Conservation (phyloP, 2,797 vertebrate species). For the Micromesistius poutassou region DNA sequence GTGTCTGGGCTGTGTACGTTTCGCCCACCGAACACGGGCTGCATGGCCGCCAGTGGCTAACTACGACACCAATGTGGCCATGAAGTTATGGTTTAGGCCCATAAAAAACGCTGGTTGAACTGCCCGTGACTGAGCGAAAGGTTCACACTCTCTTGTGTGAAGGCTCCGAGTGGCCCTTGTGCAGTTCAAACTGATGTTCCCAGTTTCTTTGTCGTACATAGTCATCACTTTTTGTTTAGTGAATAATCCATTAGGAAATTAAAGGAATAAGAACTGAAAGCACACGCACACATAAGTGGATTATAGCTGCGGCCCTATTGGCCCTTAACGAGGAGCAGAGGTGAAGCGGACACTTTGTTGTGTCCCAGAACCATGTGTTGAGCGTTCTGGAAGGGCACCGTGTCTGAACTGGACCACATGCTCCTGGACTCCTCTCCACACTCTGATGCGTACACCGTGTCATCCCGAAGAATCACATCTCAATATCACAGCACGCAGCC, state of each 20-base stretch:
- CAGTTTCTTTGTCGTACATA: background rate
- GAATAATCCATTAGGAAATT: background rate
- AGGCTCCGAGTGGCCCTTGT: background rate
- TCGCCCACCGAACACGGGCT: constrained; percentile 33
- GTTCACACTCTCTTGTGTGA: constrained; percentile 20
- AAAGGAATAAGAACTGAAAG: background rate
- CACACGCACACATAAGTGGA: background rate
- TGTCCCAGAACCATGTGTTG: background rate
- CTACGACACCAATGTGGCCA: constrained; percentile 51
- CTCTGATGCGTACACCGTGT: background rate
- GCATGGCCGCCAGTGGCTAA: constrained; percentile 43
- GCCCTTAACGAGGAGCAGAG: background rate
- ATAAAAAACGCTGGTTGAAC: constrained; percentile 42
- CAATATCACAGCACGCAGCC: background rate
- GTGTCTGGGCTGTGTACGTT: constrained; percentile 45
- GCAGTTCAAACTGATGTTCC: background rate
- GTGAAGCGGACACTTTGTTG: background rate
- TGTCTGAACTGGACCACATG: constrained; percentile 21
- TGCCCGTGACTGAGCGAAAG: constrained; percentile 34
- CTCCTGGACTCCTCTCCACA: constrained; percentile 19
- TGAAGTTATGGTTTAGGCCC: constrained; percentile 38
- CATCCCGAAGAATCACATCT: background rate
- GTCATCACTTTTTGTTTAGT: background rate
- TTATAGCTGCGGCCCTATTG: background rate
- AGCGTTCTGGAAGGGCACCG: constrained; percentile 5